Evolutionary conservation across 2,888 invertebrate genomes (phyloP).

Genomic region (Sericinus montela): DNA sequence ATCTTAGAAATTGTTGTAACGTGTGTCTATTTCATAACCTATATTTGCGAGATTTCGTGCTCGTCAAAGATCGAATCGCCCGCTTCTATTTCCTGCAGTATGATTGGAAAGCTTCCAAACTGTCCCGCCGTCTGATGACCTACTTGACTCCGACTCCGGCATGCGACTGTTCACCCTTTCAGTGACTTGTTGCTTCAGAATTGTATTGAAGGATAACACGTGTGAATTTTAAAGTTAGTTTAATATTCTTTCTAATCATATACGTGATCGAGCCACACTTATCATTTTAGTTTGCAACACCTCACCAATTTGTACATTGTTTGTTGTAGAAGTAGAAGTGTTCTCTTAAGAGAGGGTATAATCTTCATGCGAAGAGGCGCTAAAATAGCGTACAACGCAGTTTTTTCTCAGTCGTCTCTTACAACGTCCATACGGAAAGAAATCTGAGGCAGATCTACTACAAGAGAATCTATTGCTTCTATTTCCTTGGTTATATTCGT

Average conservation of each 20-base stretch:
- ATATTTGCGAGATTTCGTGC: not conserved
- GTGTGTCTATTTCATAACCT: not conserved
- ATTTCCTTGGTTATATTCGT: not conserved
- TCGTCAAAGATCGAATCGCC: constrained; percentile 6
- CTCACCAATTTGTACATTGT: too few species aligned
- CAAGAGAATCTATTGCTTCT: not conserved
- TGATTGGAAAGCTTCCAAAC: constrained; percentile 16
- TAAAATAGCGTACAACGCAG: too few species aligned
- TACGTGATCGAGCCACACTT: too few species aligned
- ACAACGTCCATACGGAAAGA: too few species aligned
- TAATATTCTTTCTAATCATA: too few species aligned
- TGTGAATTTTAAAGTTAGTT: too few species aligned
- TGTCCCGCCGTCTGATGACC: constrained; percentile 20
- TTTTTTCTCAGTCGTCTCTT: too few species aligned
- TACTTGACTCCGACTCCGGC: constrained; percentile 1
- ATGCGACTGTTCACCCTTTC: constrained; percentile 11
- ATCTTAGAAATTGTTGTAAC: not conserved
- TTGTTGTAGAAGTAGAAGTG: too few species aligned
- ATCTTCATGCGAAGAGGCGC: too few species aligned
- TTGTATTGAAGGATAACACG: not conserved
- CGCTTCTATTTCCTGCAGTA: constrained; percentile 13
- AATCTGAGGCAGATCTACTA: too few species aligned
- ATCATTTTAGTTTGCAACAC: too few species aligned
- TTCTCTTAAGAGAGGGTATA: too few species aligned
- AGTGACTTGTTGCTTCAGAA: constrained; percentile 12